phyloP scores from a whole-genome alignment of 2,888 invertebrate genomes.

The Vandiemenella viatica region DNA sequence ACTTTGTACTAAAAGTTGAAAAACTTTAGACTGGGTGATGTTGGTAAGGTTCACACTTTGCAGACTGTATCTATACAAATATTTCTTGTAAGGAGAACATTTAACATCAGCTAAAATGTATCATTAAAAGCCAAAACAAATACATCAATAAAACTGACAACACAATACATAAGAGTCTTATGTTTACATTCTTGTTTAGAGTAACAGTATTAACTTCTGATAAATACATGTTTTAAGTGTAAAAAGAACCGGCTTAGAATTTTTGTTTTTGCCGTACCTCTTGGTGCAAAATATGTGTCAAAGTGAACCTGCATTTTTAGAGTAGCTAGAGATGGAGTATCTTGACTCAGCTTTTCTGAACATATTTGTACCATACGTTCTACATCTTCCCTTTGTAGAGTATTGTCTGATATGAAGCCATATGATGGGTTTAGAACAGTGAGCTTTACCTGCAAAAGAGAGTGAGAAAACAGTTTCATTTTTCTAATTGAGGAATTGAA shows the following conservation, averaged over 20 bases:
- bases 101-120: too few relatives aligned
- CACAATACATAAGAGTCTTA: not conserved
- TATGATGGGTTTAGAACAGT: constrained; percentile 12
- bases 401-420: constrained; percentile 7
- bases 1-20: too few relatives aligned
- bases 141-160: too few relatives aligned
- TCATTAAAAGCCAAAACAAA: too few relatives aligned
- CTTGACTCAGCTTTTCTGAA: constrained; percentile 23
- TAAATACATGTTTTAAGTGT: too few relatives aligned
- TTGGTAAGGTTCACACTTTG: too few relatives aligned
- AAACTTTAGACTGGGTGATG: too few relatives aligned
- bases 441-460: constrained; percentile 12
- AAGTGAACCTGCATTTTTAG: constrained; percentile 48
- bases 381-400: constrained; percentile 17
- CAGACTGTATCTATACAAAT: too few relatives aligned
- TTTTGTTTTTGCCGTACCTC: constrained; percentile 22
- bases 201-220: too few relatives aligned
- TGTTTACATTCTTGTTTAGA: too few relatives aligned
- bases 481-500: not conserved
- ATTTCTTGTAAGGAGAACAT: too few relatives aligned
- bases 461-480: not conserved
- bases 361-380: constrained; percentile 19
- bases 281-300: constrained; percentile 37
- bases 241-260: too few relatives aligned
- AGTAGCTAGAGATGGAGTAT: constrained; percentile 34